A percentile compares a stretch with the other conserved stretches of the same genome.
phyloP scores from a whole-genome alignment of 2,113 vertebrate species.

The Cathartes aura region DNA sequence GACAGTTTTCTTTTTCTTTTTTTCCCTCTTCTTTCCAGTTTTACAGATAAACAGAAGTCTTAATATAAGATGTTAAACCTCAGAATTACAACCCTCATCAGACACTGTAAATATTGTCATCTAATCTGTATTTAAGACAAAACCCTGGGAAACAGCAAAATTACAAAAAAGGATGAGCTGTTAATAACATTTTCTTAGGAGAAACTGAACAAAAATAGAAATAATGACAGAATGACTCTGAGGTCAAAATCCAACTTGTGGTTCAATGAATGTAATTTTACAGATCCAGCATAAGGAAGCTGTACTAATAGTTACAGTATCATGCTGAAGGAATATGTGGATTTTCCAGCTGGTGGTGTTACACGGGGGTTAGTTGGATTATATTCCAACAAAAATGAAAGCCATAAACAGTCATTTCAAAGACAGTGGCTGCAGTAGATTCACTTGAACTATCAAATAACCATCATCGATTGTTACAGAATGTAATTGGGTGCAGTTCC shows the following conservation, averaged over 20 bases:
- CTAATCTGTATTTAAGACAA: not conserved
- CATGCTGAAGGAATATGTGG: not conserved
- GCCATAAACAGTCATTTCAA: not conserved
- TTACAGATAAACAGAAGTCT: not conserved
- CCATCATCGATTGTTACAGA: not conserved
- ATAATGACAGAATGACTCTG: not conserved
- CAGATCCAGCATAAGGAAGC: not conserved
- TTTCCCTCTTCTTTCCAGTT: not conserved
- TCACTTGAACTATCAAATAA: not conserved
- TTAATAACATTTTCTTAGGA: not conserved
- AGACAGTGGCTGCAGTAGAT: not conserved
- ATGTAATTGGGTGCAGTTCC: not conserved
- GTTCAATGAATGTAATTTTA: not conserved
- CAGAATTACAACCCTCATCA: not conserved
- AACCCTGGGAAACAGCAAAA: not conserved
- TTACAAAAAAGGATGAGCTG: not conserved
- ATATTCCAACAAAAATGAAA: not conserved
- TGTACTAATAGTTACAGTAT: not conserved
- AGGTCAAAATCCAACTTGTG: not conserved
- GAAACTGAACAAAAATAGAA: not conserved
- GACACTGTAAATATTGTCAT: not conserved
- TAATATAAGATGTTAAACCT: not conserved
- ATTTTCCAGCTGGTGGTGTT: not conserved
- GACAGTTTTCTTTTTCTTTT: not conserved
- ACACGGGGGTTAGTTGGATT: not conserved